phyloP scores from a whole-genome alignment of 2,888 invertebrate species.

The Exephanes ischioxanthus region DNA sequence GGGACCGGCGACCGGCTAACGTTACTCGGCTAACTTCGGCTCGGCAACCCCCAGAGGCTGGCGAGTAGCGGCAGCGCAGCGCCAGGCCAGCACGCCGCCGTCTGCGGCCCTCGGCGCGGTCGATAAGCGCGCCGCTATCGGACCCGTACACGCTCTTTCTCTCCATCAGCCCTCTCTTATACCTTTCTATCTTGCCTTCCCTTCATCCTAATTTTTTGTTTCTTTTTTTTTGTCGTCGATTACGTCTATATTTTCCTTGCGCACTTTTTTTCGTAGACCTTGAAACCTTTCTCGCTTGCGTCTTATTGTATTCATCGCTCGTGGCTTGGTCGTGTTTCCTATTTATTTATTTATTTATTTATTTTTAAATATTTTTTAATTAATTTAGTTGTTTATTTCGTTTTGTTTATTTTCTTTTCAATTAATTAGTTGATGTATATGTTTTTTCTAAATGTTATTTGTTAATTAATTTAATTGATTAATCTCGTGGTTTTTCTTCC shows the following conservation, averaged over 20 bases:
- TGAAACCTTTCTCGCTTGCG: neutral
- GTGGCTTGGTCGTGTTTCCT: neutral
- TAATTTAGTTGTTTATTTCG: neutral
- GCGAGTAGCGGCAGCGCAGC: constrained; percentile 41
- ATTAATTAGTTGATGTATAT: no score
- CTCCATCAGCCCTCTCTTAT: constrained; percentile 30
- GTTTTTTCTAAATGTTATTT: no score
- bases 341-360: no score
- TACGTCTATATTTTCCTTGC: constrained; percentile 12
- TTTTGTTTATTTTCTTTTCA: neutral
- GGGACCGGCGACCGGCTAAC: constrained; percentile 28
- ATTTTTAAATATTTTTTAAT: neutral
- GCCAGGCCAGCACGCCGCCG: constrained; percentile 67
- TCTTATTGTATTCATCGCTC: neutral
- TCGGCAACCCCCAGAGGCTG: constrained; percentile 40
- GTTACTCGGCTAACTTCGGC: constrained; percentile 46
- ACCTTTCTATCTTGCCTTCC: constrained; percentile 32
- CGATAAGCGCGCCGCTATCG: constrained; percentile 74
- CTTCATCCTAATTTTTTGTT: constrained; percentile 24
- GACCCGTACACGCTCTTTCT: constrained; percentile 66
- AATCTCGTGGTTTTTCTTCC: neutral
- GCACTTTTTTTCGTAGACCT: neutral
- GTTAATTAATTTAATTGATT: neutral
- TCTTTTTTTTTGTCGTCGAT: constrained; percentile 29
- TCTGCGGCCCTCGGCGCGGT: constrained; percentile 72